Evolutionary conservation across 2,888 invertebrate species (phyloP).

Genomic region (Acrobasis suavella): DNA sequence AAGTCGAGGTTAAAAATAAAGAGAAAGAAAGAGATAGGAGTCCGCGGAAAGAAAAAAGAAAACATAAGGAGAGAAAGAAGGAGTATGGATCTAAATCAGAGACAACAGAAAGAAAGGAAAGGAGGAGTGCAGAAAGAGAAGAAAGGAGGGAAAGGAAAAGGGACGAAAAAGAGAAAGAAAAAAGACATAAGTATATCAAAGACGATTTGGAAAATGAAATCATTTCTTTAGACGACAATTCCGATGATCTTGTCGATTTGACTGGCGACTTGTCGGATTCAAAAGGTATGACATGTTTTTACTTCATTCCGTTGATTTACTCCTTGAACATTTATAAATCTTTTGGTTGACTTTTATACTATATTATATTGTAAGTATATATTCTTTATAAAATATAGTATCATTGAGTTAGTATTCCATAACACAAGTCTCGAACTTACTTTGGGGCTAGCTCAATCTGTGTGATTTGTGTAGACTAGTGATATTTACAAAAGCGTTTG

Average conservation of each 20-base stretch:
- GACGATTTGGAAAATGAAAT: constrained; percentile 63
- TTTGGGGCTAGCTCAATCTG: too few species aligned
- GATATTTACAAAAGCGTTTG: too few species aligned
- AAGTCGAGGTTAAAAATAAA: constrained; percentile 32
- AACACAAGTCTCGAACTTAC: too few species aligned
- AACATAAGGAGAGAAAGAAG: constrained; percentile 54
- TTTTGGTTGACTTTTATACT: too few species aligned
- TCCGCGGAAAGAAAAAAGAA: constrained; percentile 53
- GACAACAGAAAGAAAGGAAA: constrained; percentile 43
- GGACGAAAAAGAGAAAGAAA: constrained; percentile 46
- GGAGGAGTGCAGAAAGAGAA: constrained; percentile 39
- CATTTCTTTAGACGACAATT: constrained; percentile 71
- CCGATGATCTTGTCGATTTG: constrained; percentile 82
- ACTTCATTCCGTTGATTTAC: too few species aligned
- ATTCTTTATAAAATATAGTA: too few species aligned
- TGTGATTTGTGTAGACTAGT: too few species aligned
- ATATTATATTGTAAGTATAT: too few species aligned
- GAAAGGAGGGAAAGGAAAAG: constrained; percentile 46
- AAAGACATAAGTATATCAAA: constrained; percentile 44
- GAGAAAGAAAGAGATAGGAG: constrained; percentile 38
- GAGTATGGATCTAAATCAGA: constrained; percentile 56
- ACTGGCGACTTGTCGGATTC: constrained; percentile 80
- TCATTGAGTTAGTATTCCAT: too few species aligned
- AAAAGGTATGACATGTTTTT: constrained; percentile 50
- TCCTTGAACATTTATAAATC: too few species aligned